phyloP scores from a whole-genome alignment of 2,113 vertebrate genomes.

The Spheniscus mendiculus region DNA sequence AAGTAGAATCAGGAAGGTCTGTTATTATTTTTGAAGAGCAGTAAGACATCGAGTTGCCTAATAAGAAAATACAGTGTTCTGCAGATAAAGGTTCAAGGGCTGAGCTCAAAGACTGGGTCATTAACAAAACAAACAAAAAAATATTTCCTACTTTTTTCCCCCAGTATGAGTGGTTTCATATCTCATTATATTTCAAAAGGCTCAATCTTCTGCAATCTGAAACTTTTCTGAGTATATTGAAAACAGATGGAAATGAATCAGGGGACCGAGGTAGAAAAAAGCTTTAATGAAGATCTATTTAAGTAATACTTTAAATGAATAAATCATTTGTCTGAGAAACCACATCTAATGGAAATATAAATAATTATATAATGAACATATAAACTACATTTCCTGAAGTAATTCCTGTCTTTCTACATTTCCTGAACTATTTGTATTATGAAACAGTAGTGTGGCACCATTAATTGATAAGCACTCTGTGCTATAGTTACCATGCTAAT shows the following conservation, averaged over 20 bases:
- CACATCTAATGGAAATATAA: slow-evolving; percentile 43
- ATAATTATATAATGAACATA: slow-evolving; percentile 37
- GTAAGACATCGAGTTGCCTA: neutral
- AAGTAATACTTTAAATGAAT: slow-evolving; percentile 43
- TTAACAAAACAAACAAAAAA: neutral
- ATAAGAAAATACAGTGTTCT: neutral
- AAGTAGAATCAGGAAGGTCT: neutral
- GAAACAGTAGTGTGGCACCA: neutral
- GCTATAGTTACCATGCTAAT: slow-evolving; percentile 16
- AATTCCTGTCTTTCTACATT: slow-evolving; percentile 40
- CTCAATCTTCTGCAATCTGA: neutral
- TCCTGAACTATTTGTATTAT: slow-evolving; percentile 52
- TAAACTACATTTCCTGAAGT: slow-evolving; percentile 53
- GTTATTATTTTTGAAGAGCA: neutral
- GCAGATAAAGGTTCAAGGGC: neutral
- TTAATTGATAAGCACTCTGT: slow-evolving; percentile 4
- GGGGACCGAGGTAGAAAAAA: neutral
- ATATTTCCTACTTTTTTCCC: neutral
- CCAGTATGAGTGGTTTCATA: neutral
- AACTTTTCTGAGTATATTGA: neutral
- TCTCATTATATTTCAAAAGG: neutral
- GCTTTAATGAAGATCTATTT: neutral
- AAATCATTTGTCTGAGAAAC: slow-evolving; percentile 25
- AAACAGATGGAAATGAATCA: slow-evolving; percentile 35
- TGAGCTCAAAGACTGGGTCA: neutral